Evolutionary conservation across 1,140 invertebrate genomes (phyloP), one percentile per base, ranked within the genome.

Genomic region (Drosophila melanogaster): DNA sequence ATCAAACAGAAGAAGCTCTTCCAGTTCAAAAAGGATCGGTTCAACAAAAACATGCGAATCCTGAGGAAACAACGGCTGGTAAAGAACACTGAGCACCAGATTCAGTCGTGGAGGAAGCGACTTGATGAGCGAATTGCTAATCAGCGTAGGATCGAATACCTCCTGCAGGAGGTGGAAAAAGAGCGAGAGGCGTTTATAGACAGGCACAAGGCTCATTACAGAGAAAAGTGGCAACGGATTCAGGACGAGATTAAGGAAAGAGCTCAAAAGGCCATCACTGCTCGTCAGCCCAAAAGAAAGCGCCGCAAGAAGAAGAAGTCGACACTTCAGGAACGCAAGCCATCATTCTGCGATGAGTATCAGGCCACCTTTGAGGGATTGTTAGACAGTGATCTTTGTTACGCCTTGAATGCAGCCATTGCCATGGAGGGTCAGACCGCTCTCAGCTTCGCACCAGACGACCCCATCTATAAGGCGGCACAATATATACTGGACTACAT

Each of bases 381-480:
- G 0, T n/a, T 91, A 15, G 86, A 91, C 64, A 76, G 64, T 33
- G 73, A 91, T 2, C 46, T 92, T 4, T 90, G 84, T 26, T 84
- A 92, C 46, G 91, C 91, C 0, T 22, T 92, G 14, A 87, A 91
- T 26, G 74, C 89, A 1, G 89, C 86, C n/a, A 80, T 92, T 19
- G 75, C 77, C 15, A 54, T 92, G 64, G 81, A 91, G 35, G 78
- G 83, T 4, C 56, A 77, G 38, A 30, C 66, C 0, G 54, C 67
- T 4, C 40, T 90, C 6, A 81, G 73, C 5, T 90, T 91, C 38
- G 55, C 77, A 1, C 41, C 73, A 10, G 70, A 87, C 35, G 90
- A 92, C 74, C 85, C 90, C 15, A 92, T 92, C 41, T 92, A 92
- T 26, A 92, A 92, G 65, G 87, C 90, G 4, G 90, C 90, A 1